phyloP scores from a whole-genome alignment of 2,888 invertebrate genomes.

The Tuta absoluta region DNA sequence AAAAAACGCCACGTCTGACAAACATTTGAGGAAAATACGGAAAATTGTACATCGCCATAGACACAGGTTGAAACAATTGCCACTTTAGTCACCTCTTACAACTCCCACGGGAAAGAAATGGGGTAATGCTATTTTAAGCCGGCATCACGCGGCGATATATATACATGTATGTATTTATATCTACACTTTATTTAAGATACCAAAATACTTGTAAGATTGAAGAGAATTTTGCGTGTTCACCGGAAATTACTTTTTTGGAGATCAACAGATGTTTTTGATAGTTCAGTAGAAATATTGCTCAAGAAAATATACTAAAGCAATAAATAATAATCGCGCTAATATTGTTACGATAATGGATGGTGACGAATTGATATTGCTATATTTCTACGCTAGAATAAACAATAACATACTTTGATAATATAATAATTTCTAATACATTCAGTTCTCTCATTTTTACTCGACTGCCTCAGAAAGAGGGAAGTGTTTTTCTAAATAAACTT shows the following conservation, averaged over 20 bases:
- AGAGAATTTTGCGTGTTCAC: constrained; percentile 4
- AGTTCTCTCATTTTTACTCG: too few relatives aligned
- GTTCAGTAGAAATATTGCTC: not conserved
- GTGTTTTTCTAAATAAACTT: too few relatives aligned
- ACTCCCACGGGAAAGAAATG: too few relatives aligned
- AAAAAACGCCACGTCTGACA: too few relatives aligned
- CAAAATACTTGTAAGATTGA: not conserved
- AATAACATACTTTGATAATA: too few relatives aligned
- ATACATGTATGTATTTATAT: not conserved
- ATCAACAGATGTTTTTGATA: constrained; percentile 5
- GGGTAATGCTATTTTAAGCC: not conserved
- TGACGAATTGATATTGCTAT: not conserved
- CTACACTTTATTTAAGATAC: not conserved
- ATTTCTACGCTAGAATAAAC: not conserved
- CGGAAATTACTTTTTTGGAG: constrained; percentile 1
- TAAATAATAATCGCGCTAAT: not conserved
- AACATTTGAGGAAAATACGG: too few relatives aligned
- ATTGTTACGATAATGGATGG: not conserved
- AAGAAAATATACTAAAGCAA: not conserved
- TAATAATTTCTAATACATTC: too few relatives aligned
- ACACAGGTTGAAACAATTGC: too few relatives aligned
- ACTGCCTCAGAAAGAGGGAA: too few relatives aligned
- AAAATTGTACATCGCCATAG: too few relatives aligned
- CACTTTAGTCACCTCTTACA: too few relatives aligned
- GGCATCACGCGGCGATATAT: not conserved